Evolutionary conservation across 1,140 invertebrate species (phyloP).

Genomic region (Mycetomoellerius zeteki): DNA sequence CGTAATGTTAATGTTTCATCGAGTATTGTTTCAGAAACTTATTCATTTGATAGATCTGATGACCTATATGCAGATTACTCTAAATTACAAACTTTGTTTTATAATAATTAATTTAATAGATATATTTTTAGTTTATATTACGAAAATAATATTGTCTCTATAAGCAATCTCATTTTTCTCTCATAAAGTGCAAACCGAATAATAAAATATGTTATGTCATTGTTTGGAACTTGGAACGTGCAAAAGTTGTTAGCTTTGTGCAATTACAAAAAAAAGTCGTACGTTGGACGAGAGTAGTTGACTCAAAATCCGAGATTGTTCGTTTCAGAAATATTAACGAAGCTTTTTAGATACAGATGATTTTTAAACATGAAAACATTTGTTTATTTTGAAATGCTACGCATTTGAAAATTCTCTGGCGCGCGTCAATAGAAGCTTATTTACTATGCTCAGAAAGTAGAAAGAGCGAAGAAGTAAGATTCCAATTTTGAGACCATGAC

Average conservation of each 20-base stretch:
- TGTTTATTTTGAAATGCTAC: constrained; percentile 24
- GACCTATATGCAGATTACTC: background rate
- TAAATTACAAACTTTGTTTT: background rate
- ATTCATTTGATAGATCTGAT: background rate
- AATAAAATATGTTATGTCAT: constrained; percentile 33
- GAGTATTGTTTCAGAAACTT: background rate
- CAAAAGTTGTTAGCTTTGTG: background rate
- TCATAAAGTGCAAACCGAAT: constrained; percentile 4
- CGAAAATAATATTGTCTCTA: constrained; percentile 1
- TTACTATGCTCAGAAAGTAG: background rate
- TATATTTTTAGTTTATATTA: background rate
- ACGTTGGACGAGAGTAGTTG: background rate
- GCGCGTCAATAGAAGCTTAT: background rate
- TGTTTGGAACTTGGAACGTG: constrained; percentile 32
- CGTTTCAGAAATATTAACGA: constrained; percentile 10
- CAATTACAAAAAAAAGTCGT: constrained; percentile 24
- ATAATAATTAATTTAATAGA: background rate
- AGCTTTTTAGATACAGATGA: background rate
- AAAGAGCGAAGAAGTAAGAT: constrained; percentile 31
- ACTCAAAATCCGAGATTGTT: constrained; percentile 2
- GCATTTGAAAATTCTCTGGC: background rate
- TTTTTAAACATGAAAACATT: constrained; percentile 31
- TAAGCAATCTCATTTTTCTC: background rate
- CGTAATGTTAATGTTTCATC: background rate
- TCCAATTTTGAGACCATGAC: constrained; percentile 35